Evolutionary conservation across 2,113 vertebrate species (phyloP).

Genomic region (Ptychochromis oligacanthus): DNA sequence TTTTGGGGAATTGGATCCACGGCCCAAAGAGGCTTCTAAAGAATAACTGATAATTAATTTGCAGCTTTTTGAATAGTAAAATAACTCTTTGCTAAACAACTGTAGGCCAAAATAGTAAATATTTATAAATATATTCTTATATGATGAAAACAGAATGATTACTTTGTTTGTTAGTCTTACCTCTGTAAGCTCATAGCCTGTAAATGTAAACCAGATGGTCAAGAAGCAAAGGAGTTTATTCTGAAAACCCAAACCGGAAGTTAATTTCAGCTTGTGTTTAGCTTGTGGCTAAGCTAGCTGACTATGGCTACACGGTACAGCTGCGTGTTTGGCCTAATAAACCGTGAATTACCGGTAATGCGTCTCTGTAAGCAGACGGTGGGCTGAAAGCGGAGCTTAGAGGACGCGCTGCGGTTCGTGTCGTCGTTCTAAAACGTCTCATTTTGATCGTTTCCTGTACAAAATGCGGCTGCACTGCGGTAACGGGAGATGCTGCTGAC

Average conservation of each 20-base stretch:
- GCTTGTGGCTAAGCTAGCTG: not conserved
- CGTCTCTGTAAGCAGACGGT: not conserved
- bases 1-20: too few relatives aligned
- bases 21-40: too few relatives aligned
- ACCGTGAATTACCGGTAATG: not conserved
- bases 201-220: not conserved
- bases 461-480: not conserved
- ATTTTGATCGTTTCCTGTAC: not conserved
- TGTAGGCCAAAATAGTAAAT: not conserved
- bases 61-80: too few relatives aligned
- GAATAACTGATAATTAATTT: too few relatives aligned
- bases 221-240: not conserved
- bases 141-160: not conserved
- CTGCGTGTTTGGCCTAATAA: not conserved
- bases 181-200: not conserved
- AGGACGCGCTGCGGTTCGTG: too few relatives aligned
- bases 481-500: not conserved
- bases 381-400: not conserved
- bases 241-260: conserved; percentile 37
- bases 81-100: too few relatives aligned
- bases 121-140: not conserved
- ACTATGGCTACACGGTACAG: not conserved
- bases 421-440: not conserved
- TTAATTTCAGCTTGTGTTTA: not conserved
- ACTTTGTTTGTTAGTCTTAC: not conserved